These are phyloP conservation scores for Drosophila parthenogenetica DNA, from an alignment of 2,888 invertebrate species.

Conservation along the genomic window DNA sequence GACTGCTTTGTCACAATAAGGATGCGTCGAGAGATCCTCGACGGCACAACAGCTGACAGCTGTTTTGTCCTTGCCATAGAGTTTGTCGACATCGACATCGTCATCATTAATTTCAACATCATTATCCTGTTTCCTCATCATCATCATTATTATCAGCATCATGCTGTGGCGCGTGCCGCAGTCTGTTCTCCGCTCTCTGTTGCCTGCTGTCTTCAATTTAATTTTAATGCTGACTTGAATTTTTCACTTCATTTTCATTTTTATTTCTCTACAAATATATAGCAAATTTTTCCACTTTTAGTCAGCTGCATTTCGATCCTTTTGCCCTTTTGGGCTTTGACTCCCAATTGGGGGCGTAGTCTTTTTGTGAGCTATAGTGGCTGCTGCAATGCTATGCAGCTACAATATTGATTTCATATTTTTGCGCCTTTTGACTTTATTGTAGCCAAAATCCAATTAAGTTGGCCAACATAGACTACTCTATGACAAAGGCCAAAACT, in stretches of 20 bases:
- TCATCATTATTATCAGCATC: slow-evolving; percentile 20
- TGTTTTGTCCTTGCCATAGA: slow-evolving; percentile 51
- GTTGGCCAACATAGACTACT: slow-evolving; percentile 40
- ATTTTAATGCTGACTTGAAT: slow-evolving; percentile 49
- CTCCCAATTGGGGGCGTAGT: too few species aligned
- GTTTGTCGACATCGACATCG: slow-evolving; percentile 38
- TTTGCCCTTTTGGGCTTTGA: neutral
- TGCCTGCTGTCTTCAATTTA: slow-evolving; percentile 33
- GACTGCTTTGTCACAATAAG: slow-evolving; percentile 37
- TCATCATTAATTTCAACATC: slow-evolving; percentile 21
- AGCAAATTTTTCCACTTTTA: slow-evolving; percentile 8
- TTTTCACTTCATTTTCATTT: slow-evolving; percentile 8
- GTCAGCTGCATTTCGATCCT: slow-evolving; percentile 18
- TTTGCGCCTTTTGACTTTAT: slow-evolving; percentile 14
- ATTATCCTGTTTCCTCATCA: slow-evolving; percentile 21
- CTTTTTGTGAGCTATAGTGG: too few species aligned
- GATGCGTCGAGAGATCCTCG: slow-evolving; percentile 57
- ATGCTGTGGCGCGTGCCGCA: slow-evolving; percentile 62
- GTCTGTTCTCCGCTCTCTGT: slow-evolving; percentile 12
- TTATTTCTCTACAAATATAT: slow-evolving; percentile 37
- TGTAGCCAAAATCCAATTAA: slow-evolving; percentile 64
- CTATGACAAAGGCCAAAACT: slow-evolving; percentile 29
- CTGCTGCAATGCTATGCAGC: neutral
- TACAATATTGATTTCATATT: slow-evolving; percentile 32
- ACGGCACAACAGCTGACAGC: slow-evolving; percentile 73